Conservation (phyloP, 2,797 vertebrate genomes). For the Syngnathus acus region DNA sequence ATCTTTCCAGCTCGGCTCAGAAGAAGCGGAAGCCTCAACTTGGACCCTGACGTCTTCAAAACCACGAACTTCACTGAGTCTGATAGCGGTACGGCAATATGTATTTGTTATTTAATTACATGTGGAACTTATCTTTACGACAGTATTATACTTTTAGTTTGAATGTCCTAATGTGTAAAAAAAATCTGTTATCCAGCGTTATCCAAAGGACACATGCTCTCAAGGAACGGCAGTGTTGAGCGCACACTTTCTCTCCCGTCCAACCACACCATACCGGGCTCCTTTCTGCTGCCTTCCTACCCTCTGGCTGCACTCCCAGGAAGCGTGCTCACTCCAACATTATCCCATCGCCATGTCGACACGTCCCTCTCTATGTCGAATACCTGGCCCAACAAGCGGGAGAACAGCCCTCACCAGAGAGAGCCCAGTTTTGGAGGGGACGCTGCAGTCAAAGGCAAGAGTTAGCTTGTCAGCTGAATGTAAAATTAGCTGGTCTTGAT, state of each 20-base stretch:
- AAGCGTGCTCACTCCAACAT: conserved; percentile 63
- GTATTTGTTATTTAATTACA: no score
- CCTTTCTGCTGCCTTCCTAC: conserved; percentile 78
- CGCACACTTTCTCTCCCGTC: conserved; percentile 59
- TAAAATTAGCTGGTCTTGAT: background rate
- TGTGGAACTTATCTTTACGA: no score
- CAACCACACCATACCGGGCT: conserved; percentile 57
- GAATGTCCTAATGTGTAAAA: background rate
- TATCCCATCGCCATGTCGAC: conserved; percentile 57
- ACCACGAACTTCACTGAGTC: conserved; percentile 44
- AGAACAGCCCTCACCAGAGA: conserved; percentile 61
- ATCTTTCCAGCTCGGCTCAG: conserved; percentile 56
- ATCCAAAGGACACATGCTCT: conserved; percentile 64
- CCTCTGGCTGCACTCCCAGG: conserved; percentile 72
- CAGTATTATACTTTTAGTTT: background rate
- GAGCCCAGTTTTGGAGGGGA: conserved; percentile 62
- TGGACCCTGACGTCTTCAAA: conserved; percentile 75
- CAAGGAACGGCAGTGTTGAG: conserved; percentile 69
- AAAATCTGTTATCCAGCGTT: conserved; percentile 34
- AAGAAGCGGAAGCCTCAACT: conserved; percentile 79
- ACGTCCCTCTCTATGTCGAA: conserved; percentile 75
- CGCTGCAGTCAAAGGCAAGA: conserved; percentile 4
- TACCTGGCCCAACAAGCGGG: conserved; percentile 84
- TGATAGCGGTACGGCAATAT: conserved; percentile 53
- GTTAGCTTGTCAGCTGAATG: background rate